Base-by-base conservation (phyloP, 1,140 invertebrate genomes). In the Procambarus clarkii region DNA sequence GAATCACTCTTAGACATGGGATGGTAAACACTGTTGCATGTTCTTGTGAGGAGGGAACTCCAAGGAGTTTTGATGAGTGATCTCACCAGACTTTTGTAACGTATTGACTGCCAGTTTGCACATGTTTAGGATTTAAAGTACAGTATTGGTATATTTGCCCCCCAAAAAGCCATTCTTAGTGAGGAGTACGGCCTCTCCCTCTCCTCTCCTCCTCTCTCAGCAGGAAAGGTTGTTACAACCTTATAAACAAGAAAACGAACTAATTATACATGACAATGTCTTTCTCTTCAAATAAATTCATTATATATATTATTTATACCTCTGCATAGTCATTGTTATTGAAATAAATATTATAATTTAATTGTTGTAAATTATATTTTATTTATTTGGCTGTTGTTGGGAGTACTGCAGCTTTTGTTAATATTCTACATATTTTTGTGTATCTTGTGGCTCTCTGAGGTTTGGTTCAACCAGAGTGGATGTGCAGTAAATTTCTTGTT, bases 361-460 rank as follows among this genome's bases (percentile, higher is more conserved):
- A 69, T 69, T 69, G 64, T 69, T 69, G 11, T 69, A 21, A 69
- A 69, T 69, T 21, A 69, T 69, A 69, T 69, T 69, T 69, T 69
- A 69, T 15, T 69, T 69, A 69, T 69, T 13, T 69, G 64, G 64
- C 11, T 69, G 4, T 69, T 69, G 64, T 69, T 34, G 18, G 64
- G 21, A 69, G 64, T 69, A 21, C 11, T 69, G 64, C 64, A 69
- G 64, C 18, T 69, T 13, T 69, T 69, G 64, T 21, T 69, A 13
- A 18, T 69, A 69, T 69, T 69, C 21, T 18, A 13, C 64, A 69
- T 18, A 69, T 69, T 21, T 69, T 18, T 69, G 64, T 69, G 18
- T 69, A 69, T 21, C 11, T 69, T 69, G 21, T 69, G 64, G 64
- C 21, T 69, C 3, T 13, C 18, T 21, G 18, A 69, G 64, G 64